phyloP scores from a whole-genome alignment of 1,140 invertebrate species.

The Battus philenor region DNA sequence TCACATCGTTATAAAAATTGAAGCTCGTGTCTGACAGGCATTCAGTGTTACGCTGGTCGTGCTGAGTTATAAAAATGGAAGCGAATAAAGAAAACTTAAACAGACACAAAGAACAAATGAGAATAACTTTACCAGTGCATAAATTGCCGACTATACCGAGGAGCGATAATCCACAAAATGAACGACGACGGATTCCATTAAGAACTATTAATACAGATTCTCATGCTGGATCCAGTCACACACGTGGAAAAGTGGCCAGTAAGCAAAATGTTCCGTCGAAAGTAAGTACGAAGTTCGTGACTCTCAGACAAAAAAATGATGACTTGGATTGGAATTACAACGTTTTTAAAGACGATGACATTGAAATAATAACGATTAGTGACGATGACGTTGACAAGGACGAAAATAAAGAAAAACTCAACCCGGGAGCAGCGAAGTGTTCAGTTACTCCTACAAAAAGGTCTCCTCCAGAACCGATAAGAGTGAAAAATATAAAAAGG shows the following conservation, averaged over 20 bases:
- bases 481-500: slow-evolving; percentile 50
- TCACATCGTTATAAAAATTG: no score
- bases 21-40: slow-evolving; percentile 8
- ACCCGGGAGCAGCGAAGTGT: slow-evolving; percentile 17
- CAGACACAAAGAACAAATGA: slow-evolving; percentile 25
- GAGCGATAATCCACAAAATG: slow-evolving; percentile 20
- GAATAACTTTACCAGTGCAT: slow-evolving; percentile 45
- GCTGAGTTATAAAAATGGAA: slow-evolving; percentile 36
- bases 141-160: slow-evolving; percentile 41
- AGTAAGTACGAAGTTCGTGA: slow-evolving; percentile 38
- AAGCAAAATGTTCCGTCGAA: slow-evolving; percentile 20
- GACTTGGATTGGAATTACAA: slow-evolving; percentile 38
- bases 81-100: slow-evolving; percentile 42
- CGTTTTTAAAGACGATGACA: slow-evolving; percentile 37
- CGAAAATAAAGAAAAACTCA: slow-evolving; percentile 22
- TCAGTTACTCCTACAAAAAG: slow-evolving; percentile 31
- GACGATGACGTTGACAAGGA: slow-evolving; percentile 31
- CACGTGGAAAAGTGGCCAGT: slow-evolving; percentile 10
- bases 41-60: slow-evolving; percentile 42
- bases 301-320: slow-evolving; percentile 33
- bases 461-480: slow-evolving; percentile 27
- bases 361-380: slow-evolving; percentile 30
- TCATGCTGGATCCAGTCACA: slow-evolving; percentile 28
- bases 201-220: slow-evolving; percentile 30
- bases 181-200: slow-evolving; percentile 34